phyloP scores from a whole-genome alignment of 1,140 invertebrate species.

The Oedothorax gibbosus region DNA sequence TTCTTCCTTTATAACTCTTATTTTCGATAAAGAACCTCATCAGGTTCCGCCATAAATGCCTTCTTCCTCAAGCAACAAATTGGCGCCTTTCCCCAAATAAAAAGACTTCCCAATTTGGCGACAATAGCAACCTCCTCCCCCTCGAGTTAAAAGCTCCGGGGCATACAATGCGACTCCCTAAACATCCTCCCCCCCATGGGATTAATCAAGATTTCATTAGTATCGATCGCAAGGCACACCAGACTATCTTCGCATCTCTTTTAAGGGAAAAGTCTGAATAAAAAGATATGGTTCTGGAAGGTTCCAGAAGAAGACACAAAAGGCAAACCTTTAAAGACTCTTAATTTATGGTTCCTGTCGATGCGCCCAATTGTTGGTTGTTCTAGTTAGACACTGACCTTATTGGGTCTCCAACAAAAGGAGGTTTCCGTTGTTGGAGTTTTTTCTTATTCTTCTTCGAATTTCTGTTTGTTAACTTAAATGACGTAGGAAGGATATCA shows the following conservation, averaged over 20 bases:
- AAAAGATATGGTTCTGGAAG: constrained; percentile 50
- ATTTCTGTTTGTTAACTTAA: constrained; percentile 55
- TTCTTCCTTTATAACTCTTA: constrained; percentile 6
- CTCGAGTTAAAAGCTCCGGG: constrained; percentile 45
- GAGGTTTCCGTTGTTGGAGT: constrained; percentile 8
- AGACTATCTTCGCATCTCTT: constrained; percentile 58
- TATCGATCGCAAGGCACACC: constrained; percentile 42
- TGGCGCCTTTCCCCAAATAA: constrained; percentile 41
- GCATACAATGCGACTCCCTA: constrained; percentile 58
- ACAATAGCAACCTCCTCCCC: constrained; percentile 52
- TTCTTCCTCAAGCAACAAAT: constrained; percentile 27
- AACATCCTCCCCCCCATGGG: constrained; percentile 53
- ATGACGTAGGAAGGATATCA: constrained; percentile 55
- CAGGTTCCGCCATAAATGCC: constrained; percentile 14
- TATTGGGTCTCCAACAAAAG: constrained; percentile 56
- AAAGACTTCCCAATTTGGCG: constrained; percentile 53
- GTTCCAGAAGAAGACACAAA: constrained; percentile 42
- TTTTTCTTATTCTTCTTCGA: constrained; percentile 20
- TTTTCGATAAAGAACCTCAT: constrained; percentile 21
- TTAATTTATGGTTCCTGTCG: constrained; percentile 61
- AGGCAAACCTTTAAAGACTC: constrained; percentile 57
- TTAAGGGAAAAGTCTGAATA: constrained; percentile 48
- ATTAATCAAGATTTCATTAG: constrained; percentile 62
- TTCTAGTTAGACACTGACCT: constrained; percentile 60
- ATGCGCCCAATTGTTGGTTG: constrained; percentile 60